Evolutionary conservation across 1,140 invertebrate species (phyloP).

Genomic region (Drosophila repleta): DNA sequence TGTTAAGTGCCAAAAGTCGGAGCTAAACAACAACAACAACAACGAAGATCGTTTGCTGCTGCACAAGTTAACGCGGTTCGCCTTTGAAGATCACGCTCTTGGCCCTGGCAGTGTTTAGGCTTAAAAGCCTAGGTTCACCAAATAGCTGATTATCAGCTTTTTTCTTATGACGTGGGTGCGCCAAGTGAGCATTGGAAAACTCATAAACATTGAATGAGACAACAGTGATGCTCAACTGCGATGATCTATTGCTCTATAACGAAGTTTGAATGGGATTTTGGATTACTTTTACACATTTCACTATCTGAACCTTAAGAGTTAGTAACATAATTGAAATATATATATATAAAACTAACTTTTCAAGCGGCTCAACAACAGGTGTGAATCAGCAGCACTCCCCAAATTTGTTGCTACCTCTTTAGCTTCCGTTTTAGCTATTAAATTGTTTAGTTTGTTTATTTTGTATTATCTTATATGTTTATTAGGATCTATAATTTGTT

Average conservation of each 20-base stretch:
- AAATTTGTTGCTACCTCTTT: background rate
- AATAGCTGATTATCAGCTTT: conserved; percentile 30
- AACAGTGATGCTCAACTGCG: background rate
- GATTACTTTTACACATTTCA: background rate
- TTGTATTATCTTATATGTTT: too few species aligned
- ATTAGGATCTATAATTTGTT: too few species aligned
- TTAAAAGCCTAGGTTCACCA: conserved; percentile 39
- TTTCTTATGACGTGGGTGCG: conserved; percentile 38
- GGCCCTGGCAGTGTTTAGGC: conserved; percentile 60
- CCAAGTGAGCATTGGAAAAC: conserved; percentile 22
- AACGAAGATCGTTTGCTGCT: conserved; percentile 59
- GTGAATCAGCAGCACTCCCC: background rate
- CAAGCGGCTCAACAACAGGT: too few species aligned
- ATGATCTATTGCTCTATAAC: conserved; percentile 2
- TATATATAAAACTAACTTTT: background rate
- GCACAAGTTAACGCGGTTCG: conserved; percentile 38
- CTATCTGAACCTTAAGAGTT: background rate
- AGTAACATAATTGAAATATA: too few species aligned
- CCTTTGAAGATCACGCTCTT: conserved; percentile 51
- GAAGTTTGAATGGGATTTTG: background rate
- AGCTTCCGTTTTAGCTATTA: too few species aligned
- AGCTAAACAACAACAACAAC: conserved; percentile 28
- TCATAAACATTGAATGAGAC: background rate
- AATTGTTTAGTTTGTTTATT: too few species aligned
- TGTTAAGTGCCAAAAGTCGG: conserved; percentile 63